Percentiles rank a stretch among this genome's conserved stretches.
Conservation (phyloP, 1,140 invertebrate species). For the Wasmannia auropunctata region DNA sequence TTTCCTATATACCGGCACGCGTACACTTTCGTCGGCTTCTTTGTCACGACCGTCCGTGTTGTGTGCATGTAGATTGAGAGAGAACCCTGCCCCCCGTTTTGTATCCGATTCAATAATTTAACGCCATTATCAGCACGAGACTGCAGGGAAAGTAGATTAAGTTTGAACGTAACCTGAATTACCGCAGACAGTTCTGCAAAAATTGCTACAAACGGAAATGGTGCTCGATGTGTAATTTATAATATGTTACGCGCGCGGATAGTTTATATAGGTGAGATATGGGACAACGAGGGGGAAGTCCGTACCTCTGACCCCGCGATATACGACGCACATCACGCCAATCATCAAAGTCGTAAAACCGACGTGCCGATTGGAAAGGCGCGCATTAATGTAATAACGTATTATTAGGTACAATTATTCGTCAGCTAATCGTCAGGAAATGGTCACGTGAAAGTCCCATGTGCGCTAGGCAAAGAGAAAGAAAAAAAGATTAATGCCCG, state of each 20-base stretch:
- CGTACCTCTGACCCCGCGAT: constrained; percentile 6
- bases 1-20: neutral
- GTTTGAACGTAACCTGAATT: constrained; percentile 37
- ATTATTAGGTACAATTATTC: constrained; percentile 54
- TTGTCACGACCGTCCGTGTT: constrained; percentile 53
- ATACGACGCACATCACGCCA: constrained; percentile 7
- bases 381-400: constrained; percentile 43
- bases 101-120: constrained; percentile 75
- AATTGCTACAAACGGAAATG: neutral
- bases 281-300: neutral
- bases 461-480: neutral
- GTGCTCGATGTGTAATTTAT: constrained; percentile 5
- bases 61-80: constrained; percentile 73
- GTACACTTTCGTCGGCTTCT: constrained; percentile 61
- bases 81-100: constrained; percentile 73
- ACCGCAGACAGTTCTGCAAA: neutral
- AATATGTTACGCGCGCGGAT: neutral
- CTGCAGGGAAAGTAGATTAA: constrained; percentile 26
- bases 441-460: constrained; percentile 40
- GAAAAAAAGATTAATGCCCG: constrained; percentile 55
- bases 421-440: constrained; percentile 33
- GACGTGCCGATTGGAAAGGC: constrained; percentile 45
- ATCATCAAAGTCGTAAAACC: constrained; percentile 44
- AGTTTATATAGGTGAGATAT: constrained; percentile 6
- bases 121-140: constrained; percentile 72